Evolutionary conservation across 2,113 vertebrate genomes (phyloP).

Genomic region (Thomomys bottae): DNA sequence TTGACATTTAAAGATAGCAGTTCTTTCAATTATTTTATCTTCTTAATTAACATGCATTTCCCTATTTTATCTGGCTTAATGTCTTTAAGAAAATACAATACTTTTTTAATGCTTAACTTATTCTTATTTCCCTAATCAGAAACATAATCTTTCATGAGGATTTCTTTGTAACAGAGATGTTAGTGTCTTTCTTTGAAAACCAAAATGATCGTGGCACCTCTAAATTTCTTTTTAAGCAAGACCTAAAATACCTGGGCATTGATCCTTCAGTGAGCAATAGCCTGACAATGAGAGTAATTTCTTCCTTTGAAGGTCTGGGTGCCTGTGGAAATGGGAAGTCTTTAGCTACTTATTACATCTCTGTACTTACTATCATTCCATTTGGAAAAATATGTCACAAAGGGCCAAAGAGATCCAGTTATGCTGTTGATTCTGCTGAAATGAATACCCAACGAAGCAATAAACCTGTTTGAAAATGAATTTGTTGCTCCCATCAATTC

Average conservation of each 20-base stretch:
- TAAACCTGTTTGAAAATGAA: conserved; percentile 74
- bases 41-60: conserved; percentile 51
- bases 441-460: conserved; percentile 67
- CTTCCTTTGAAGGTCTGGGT: conserved; percentile 54
- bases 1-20: background rate
- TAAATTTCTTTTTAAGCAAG: conserved; percentile 28
- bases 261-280: conserved; percentile 37
- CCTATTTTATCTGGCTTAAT: conserved; percentile 57
- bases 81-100: conserved; percentile 56
- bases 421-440: conserved; percentile 57
- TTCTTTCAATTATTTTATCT: conserved; percentile 36
- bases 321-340: conserved; percentile 27
- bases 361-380: conserved; percentile 66
- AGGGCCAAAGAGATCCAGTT: conserved; percentile 58
- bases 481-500: conserved; percentile 63
- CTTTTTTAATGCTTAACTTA: conserved; percentile 46
- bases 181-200: conserved; percentile 20
- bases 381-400: conserved; percentile 74
- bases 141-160: conserved; percentile 12
- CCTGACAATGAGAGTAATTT: conserved; percentile 69
- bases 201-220: background rate
- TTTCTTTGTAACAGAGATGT: conserved; percentile 24
- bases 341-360: conserved; percentile 61
- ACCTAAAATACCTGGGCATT: conserved; percentile 9
- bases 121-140: conserved; percentile 39